phyloP scores from a whole-genome alignment of 2,113 vertebrate genomes.

The Indicator indicator region DNA sequence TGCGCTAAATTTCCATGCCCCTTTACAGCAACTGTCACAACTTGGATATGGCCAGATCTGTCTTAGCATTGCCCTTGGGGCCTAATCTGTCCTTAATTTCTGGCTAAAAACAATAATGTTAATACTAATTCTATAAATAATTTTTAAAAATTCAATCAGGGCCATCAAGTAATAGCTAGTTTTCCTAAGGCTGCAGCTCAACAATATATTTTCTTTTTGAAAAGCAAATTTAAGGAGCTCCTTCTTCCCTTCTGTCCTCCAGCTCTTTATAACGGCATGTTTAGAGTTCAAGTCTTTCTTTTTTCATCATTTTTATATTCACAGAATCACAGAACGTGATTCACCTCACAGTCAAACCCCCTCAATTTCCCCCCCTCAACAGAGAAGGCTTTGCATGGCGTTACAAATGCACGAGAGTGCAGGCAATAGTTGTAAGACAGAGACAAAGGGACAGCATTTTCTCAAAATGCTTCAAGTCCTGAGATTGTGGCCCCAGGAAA shows the following conservation, averaged over 20 bases:
- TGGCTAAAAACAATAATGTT: not conserved
- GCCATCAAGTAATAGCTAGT: not conserved
- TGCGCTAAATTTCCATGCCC: conserved; percentile 65
- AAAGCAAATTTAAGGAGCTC: not conserved
- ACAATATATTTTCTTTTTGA: not conserved
- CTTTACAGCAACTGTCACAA: conserved; percentile 22
- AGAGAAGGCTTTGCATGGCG: not conserved
- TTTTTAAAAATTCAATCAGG: not conserved
- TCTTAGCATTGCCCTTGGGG: not conserved
- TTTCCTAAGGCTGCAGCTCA: not conserved
- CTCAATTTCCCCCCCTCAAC: not conserved
- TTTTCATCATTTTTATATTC: not conserved
- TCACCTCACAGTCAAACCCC: not conserved
- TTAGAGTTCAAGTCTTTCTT: not conserved
- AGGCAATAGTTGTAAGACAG: not conserved
- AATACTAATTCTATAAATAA: no score
- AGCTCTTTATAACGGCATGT: not conserved
- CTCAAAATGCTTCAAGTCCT: fast-evolving
- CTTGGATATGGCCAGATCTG: not conserved
- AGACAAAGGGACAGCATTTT: not conserved
- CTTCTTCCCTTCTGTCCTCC: not conserved
- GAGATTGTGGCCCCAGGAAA: not conserved
- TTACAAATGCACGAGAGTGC: no score
- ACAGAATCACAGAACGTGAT: no score
- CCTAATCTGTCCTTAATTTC: conserved; percentile 21